Conservation (phyloP, 2,113 vertebrate species). For the Zosterops japonicus region DNA sequence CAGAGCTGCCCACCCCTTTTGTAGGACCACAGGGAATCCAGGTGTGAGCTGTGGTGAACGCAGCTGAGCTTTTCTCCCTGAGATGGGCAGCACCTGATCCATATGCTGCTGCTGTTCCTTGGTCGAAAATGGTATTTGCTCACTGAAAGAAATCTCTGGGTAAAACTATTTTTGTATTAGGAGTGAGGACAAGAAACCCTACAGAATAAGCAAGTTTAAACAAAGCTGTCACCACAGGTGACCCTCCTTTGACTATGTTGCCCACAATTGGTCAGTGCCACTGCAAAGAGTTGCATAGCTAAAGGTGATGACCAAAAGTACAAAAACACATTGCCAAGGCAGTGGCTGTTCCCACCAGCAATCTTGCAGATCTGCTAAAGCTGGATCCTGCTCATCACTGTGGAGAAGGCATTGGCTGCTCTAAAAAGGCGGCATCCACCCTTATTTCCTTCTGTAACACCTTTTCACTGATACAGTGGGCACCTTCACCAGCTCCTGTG, state of each 20-base stretch:
- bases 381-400: neutral
- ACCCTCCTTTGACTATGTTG: neutral
- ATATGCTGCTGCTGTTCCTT: neutral
- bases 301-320: neutral
- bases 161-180: neutral
- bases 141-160: neutral
- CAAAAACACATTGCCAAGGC: neutral
- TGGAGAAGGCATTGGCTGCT: slow-evolving; percentile 28
- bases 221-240: neutral
- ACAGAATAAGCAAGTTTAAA: neutral
- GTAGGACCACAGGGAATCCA: neutral
- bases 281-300: neutral
- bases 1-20: neutral
- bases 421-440: neutral
- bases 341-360: slow-evolving; percentile 2
- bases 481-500: neutral
- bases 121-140: neutral
- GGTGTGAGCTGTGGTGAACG: neutral
- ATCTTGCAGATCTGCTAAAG: slow-evolving; percentile 35
- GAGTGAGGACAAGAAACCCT: neutral
- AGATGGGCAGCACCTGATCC: neutral
- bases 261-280: neutral
- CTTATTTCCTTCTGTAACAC: neutral
- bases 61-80: neutral
- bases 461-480: neutral